Percentiles rank a stretch among this genome's conserved stretches.
Conservation (phyloP, 2,797 vertebrate species). For the Tolypeutes matacus region DNA sequence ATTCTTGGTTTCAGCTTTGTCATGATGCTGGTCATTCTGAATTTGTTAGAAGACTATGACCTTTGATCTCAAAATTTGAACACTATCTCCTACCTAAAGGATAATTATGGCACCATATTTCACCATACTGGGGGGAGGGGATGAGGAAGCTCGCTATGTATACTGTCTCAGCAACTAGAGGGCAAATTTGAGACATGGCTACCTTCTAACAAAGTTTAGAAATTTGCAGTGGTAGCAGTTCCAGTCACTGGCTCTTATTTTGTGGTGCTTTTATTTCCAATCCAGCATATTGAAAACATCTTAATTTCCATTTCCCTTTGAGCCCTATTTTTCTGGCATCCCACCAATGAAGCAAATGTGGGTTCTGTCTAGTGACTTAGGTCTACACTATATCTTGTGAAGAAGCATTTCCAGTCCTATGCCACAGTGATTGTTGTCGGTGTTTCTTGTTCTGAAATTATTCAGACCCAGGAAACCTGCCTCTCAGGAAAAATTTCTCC, state of each 20-base stretch:
- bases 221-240: neutral
- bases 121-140: neutral
- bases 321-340: too few species aligned
- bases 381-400: neutral
- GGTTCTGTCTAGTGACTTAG: neutral
- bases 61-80: neutral
- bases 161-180: neutral
- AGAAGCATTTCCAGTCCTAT: neutral
- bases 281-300: neutral
- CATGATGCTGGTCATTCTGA: neutral
- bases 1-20: neutral
- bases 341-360: neutral
- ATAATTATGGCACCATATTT: neutral
- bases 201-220: neutral
- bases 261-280: neutral
- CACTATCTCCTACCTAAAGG: neutral
- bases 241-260: neutral
- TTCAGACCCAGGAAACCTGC: neutral
- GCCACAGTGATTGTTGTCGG: neutral
- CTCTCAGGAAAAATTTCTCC: neutral
- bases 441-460: neutral
- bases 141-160: neutral
- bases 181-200: neutral
- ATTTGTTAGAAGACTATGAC: neutral
- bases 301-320: neutral